A percentile compares a stretch with the other conserved stretches of the same genome.
These are phyloP conservation scores for Holothuria scabra DNA, from an alignment of 53 echinoderm and acorn worm species.

Conservation along the genomic window DNA sequence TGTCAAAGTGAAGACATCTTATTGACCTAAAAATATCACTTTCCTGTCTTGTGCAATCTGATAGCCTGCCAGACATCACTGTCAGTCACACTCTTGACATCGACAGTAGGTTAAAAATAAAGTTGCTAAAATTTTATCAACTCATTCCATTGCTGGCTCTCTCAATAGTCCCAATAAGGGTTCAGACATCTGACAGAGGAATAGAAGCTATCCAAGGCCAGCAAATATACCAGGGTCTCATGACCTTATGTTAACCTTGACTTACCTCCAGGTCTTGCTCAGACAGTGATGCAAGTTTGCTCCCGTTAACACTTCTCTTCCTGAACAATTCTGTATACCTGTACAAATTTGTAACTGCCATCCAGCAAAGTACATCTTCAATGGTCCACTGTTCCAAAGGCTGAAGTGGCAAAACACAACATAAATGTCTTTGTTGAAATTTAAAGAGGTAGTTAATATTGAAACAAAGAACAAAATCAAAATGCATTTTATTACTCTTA, in stretches of 20 bases:
- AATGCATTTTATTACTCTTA: too few relatives aligned
- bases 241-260: too few relatives aligned
- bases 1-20: background rate
- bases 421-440: too few relatives aligned
- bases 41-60: too few relatives aligned
- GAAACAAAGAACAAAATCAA: too few relatives aligned
- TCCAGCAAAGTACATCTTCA: constrained; percentile 92
- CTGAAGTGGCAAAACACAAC: constrained; percentile 32
- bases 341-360: constrained; percentile 94
- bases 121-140: background rate
- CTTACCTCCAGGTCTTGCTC: constrained; percentile 43
- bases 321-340: constrained; percentile 94
- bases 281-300: constrained; percentile 51
- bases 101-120: background rate
- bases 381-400: constrained; percentile 74
- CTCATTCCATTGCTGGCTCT: too few relatives aligned
- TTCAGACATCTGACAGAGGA: too few relatives aligned
- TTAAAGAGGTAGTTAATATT: too few relatives aligned
- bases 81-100: background rate
- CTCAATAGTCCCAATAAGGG: too few relatives aligned
- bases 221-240: too few relatives aligned
- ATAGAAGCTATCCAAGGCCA: too few relatives aligned
- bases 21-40: too few relatives aligned
- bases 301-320: constrained; percentile 76
- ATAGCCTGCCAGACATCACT: background rate